Percentiles rank a stretch among this genome's conserved stretches.
Conservation (phyloP, 2,113 vertebrate species). For the Petromus typicus region DNA sequence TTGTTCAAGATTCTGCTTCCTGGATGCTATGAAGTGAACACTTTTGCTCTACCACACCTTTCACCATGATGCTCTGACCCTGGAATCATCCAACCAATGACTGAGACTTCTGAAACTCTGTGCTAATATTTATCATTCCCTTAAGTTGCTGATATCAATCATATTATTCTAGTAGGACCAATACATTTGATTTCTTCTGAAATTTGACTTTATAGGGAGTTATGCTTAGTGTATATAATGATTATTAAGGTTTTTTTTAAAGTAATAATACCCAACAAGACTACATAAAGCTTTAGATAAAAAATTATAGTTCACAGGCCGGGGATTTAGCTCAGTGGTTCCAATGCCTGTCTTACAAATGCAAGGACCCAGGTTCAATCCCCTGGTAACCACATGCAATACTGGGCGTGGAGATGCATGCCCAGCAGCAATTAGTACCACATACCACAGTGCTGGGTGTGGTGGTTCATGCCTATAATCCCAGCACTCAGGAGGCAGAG, state of each 20-base stretch:
- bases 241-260: constrained; percentile 4
- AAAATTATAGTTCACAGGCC: background rate
- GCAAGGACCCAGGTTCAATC: too few species aligned
- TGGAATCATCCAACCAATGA: background rate
- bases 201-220: background rate
- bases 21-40: background rate
- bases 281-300: background rate
- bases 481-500: too few species aligned
- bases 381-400: too few species aligned
- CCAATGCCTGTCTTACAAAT: too few species aligned
- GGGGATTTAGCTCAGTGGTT: too few species aligned
- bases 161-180: background rate
- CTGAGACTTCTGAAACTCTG: background rate
- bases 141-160: background rate
- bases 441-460: too few species aligned
- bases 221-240: background rate
- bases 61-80: background rate
- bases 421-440: too few species aligned
- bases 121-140: background rate
- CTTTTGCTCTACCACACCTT: background rate
- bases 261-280: background rate
- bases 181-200: background rate
- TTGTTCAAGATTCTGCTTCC: background rate
- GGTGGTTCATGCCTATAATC: too few species aligned
- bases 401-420: too few species aligned